A percentile compares a stretch with the other conserved stretches of the same genome.
phyloP scores from a whole-genome alignment of 2,888 invertebrate genomes.

The Diaprepes abbreviatus region DNA sequence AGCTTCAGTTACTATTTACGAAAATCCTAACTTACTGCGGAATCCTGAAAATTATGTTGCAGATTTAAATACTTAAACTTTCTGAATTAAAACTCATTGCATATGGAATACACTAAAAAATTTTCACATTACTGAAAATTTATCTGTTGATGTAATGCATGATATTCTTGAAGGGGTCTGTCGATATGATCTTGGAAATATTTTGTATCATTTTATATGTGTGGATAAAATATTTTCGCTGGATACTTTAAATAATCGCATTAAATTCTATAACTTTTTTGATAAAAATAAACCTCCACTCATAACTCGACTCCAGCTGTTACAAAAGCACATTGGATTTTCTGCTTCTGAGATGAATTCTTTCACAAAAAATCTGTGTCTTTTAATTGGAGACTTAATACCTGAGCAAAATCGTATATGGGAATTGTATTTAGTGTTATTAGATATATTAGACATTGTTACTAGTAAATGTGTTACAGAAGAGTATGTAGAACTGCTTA shows the following conservation, averaged over 20 bases:
- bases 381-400: no score
- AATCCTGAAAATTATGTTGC: background rate
- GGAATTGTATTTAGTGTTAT: no score
- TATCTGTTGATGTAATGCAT: slow-evolving; percentile 10
- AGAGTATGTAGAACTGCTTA: no score
- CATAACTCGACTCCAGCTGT: no score
- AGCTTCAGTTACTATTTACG: background rate
- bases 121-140: background rate
- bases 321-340: no score
- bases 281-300: no score
- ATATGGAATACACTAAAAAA: background rate
- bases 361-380: no score
- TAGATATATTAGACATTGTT: no score
- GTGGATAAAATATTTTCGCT: slow-evolving; percentile 1
- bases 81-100: background rate
- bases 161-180: background rate
- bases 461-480: no score
- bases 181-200: slow-evolving; percentile 1
- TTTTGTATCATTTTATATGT: slow-evolving; percentile 3
- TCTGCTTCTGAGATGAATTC: no score
- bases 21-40: background rate
- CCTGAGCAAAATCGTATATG: no score
- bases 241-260: slow-evolving; percentile 3
- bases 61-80: background rate
- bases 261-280: background rate